Conservation (phyloP, 2,797 vertebrate genomes). For the Acanthurus tractus region DNA sequence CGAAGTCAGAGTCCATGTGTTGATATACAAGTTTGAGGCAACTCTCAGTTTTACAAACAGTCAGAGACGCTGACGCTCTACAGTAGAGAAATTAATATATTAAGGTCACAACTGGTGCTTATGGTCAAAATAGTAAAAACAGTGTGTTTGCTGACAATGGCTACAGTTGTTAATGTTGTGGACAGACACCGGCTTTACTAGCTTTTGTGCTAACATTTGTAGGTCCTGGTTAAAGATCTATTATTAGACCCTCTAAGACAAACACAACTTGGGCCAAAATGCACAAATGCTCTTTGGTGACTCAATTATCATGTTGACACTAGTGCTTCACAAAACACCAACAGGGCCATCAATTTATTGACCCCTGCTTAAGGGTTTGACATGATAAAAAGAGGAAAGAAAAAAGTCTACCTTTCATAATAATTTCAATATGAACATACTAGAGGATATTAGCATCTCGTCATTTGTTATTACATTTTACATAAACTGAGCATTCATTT, state of each 20-base stretch:
- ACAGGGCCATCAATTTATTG: not conserved
- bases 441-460: not conserved
- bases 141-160: not conserved
- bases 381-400: not conserved
- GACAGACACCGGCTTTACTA: not conserved
- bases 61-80: not conserved
- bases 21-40: not conserved
- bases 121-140: not conserved
- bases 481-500: too few species aligned
- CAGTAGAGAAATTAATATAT: not conserved
- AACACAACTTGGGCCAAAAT: not conserved
- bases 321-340: not conserved
- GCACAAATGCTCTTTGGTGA: slow-evolving; percentile 2
- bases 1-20: not conserved
- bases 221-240: not conserved
- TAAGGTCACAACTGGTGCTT: not conserved
- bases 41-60: not conserved
- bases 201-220: not conserved
- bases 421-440: not conserved
- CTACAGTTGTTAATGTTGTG: not conserved
- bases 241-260: not conserved
- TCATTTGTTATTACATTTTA: not conserved
- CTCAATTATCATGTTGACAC: not conserved
- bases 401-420: not conserved
- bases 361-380: not conserved